Percentiles rank a stretch among this genome's conserved stretches.
Evolutionary conservation across 2,888 invertebrate genomes (phyloP).

Genomic region (Horisme vitalbata): DNA sequence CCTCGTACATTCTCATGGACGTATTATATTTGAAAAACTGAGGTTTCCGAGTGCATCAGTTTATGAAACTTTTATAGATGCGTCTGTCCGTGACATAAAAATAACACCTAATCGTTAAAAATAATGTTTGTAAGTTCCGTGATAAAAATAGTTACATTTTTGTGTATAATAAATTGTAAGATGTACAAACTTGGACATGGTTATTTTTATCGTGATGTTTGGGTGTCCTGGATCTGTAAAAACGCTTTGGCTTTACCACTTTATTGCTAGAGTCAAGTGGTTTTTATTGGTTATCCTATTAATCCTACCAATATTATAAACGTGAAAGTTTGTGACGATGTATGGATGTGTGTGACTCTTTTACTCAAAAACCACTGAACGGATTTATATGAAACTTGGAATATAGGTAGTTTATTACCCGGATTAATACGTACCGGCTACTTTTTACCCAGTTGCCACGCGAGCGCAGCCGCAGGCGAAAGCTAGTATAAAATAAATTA

Average conservation of each 20-base stretch:
- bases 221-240: conserved; percentile 12
- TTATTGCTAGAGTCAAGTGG: conserved; percentile 7
- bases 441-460: too few species aligned
- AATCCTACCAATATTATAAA: too few species aligned
- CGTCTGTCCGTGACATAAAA: conserved; percentile 40
- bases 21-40: not conserved
- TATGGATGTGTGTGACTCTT: too few species aligned
- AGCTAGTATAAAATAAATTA: too few species aligned
- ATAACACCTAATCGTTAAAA: conserved; percentile 49
- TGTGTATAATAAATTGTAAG: conserved; percentile 38
- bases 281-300: conserved; percentile 3
- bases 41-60: not conserved
- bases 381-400: too few species aligned
- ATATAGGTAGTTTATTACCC: too few species aligned
- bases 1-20: too few species aligned
- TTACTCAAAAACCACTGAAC: too few species aligned
- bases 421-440: too few species aligned
- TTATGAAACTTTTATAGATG: conserved; percentile 19
- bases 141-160: conserved; percentile 42
- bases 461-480: too few species aligned
- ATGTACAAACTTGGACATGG: conserved; percentile 19
- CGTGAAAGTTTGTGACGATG: too few species aligned
- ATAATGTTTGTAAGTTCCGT: conserved; percentile 38
- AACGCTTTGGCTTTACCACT: conserved; percentile 5
- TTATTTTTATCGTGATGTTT: conserved; percentile 16